Percentiles rank a stretch among this genome's conserved stretches.
phyloP scores from a whole-genome alignment of 2,888 invertebrate species.

The Eurytoma adleriae region DNA sequence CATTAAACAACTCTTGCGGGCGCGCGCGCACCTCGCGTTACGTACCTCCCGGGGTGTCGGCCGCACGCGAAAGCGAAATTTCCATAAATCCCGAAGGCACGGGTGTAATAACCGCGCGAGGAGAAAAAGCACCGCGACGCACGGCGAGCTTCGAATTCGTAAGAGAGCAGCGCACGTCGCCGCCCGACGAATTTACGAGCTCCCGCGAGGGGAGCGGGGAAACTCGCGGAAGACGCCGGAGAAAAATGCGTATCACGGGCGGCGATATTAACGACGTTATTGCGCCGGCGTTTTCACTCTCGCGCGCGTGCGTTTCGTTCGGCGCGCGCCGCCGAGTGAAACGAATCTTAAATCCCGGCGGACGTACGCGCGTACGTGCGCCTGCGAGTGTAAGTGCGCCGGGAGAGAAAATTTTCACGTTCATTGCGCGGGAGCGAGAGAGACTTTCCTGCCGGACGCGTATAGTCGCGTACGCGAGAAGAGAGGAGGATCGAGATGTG shows the following conservation, averaged over 20 bases:
- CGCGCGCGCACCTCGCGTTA: background rate
- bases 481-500: slow-evolving; percentile 44
- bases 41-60: background rate
- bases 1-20: slow-evolving; percentile 29
- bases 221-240: background rate
- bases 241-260: background rate
- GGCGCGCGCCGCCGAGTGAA: slow-evolving; percentile 50
- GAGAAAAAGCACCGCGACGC: slow-evolving; percentile 20
- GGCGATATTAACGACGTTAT: slow-evolving; percentile 14
- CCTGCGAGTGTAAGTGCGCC: background rate
- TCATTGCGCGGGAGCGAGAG: slow-evolving; percentile 35
- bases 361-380: background rate
- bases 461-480: slow-evolving; percentile 4
- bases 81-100: slow-evolving; percentile 49
- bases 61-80: slow-evolving; percentile 33
- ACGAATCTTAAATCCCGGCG: slow-evolving; percentile 53
- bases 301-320: slow-evolving; percentile 46
- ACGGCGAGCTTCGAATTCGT: slow-evolving; percentile 21
- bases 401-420: slow-evolving; percentile 56
- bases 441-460: slow-evolving; percentile 27
- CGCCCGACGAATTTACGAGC: slow-evolving; percentile 42
- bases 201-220: background rate
- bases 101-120: slow-evolving; percentile 20
- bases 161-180: slow-evolving; percentile 6
- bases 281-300: slow-evolving; percentile 42